A percentile compares a stretch with the other conserved stretches of the same genome.
These are phyloP conservation scores for Mycogona germanica DNA, from an alignment of 2,888 invertebrate species.

Conservation along the genomic window DNA sequence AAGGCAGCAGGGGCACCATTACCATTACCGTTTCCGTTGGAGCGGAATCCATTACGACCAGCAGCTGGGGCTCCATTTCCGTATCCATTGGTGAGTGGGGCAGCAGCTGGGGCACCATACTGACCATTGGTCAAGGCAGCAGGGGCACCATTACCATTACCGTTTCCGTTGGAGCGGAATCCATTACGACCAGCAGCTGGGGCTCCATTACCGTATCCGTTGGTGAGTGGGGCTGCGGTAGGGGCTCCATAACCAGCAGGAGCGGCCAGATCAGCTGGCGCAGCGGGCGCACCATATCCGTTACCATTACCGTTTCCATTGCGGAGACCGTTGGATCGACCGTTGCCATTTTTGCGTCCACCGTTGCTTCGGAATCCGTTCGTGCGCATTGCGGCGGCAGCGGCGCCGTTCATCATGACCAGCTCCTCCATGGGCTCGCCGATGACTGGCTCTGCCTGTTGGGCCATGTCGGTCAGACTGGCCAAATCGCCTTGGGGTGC, in stretches of 20 bases:
- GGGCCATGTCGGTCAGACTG: not conserved
- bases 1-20: not conserved
- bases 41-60: not conserved
- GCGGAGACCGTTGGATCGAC: slow-evolving; percentile 5
- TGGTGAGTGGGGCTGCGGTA: not conserved
- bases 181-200: slow-evolving; percentile 1
- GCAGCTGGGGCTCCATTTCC: slow-evolving; percentile 10
- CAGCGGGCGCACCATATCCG: slow-evolving; percentile 8
- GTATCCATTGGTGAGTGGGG: not conserved
- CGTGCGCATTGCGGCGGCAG: not conserved
- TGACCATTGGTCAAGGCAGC: not conserved
- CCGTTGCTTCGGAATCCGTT: slow-evolving; percentile 5
- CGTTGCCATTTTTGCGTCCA: not conserved
- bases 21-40: slow-evolving; percentile 7
- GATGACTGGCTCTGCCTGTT: not conserved
- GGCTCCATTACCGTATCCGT: slow-evolving; percentile 5
- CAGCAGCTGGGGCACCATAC: slow-evolving; percentile 3
- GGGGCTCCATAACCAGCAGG: slow-evolving; percentile 4
- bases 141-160: slow-evolving; percentile 8
- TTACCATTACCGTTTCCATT: slow-evolving; percentile 13
- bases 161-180: slow-evolving; percentile 2
- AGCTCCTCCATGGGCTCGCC: not conserved
- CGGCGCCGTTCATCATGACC: no score
- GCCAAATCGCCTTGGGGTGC: not conserved
- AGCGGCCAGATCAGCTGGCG: not conserved